Conservation (phyloP, 2,113 vertebrate species). For the Laticauda colubrina region DNA sequence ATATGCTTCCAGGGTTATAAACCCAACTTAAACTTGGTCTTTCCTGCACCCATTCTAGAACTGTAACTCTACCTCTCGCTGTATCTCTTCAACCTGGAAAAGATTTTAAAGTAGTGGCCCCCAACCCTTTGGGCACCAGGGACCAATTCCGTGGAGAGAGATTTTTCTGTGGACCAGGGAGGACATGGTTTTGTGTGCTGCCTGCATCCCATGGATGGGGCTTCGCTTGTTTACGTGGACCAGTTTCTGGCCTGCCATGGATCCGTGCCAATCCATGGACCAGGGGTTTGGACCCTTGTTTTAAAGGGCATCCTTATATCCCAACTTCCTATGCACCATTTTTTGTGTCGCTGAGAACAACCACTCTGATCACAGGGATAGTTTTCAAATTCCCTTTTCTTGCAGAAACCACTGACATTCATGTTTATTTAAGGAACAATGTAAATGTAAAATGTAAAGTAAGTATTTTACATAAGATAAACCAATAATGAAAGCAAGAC, state of each 20-base stretch:
- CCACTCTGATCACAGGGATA: background rate
- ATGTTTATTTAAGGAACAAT: background rate
- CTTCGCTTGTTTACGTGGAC: background rate
- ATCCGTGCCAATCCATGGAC: background rate
- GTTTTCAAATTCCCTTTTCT: background rate
- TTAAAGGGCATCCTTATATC: background rate
- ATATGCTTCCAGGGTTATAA: background rate
- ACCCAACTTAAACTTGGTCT: background rate
- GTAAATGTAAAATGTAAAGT: slow-evolving; percentile 11
- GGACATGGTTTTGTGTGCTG: background rate
- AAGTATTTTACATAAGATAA: slow-evolving; percentile 28
- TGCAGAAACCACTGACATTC: background rate
- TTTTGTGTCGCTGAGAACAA: background rate
- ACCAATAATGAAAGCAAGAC: slow-evolving; percentile 11
- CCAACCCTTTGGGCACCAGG: background rate
- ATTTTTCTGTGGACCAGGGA: background rate
- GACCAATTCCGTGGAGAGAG: background rate
- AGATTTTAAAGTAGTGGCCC: background rate
- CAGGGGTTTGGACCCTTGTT: background rate
- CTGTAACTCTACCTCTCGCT: background rate
- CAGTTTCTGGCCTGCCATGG: background rate
- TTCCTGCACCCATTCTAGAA: background rate
- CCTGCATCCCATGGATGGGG: background rate
- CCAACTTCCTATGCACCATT: background rate
- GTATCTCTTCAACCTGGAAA: background rate